Conservation (phyloP, 1,140 invertebrate genomes). For the Magallana ariakensis region DNA sequence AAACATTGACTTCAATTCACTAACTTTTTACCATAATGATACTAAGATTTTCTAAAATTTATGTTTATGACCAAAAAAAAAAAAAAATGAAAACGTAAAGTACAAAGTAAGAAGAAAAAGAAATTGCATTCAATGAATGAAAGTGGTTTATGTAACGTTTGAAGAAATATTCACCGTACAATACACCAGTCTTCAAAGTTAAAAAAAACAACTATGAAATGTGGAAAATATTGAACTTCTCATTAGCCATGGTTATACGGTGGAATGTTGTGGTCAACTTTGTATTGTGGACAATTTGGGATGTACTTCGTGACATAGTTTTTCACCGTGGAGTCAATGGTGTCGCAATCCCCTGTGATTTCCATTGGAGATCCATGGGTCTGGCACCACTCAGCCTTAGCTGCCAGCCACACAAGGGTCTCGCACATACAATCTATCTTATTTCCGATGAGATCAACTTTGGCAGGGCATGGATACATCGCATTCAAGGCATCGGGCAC, state of each 20-base stretch:
- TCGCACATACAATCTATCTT: slow-evolving; percentile 55
- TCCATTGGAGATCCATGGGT: background rate
- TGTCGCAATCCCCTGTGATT: slow-evolving; percentile 48
- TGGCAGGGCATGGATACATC: background rate
- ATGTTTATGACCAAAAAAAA: too few species aligned
- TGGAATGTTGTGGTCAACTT: slow-evolving; percentile 35
- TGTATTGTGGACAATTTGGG: slow-evolving; percentile 49
- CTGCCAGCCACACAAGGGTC: slow-evolving; percentile 42
- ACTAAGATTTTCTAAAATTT: too few species aligned
- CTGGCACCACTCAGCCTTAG: background rate
- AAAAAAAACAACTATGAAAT: too few species aligned
- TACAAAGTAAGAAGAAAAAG: too few species aligned
- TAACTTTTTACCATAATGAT: too few species aligned
- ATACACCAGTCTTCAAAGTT: too few species aligned
- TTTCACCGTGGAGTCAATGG: slow-evolving; percentile 39
- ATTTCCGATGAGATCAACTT: background rate
- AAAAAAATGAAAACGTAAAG: too few species aligned
- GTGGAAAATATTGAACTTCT: too few species aligned
- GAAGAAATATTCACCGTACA: too few species aligned
- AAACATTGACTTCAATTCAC: too few species aligned
- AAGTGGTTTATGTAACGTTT: too few species aligned
- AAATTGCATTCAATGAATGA: too few species aligned
- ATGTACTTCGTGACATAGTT: slow-evolving; percentile 43
- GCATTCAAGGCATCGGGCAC: slow-evolving; percentile 47
- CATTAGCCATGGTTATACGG: slow-evolving; percentile 22